These are phyloP conservation scores for Phortica magna DNA, from an alignment of 2,888 invertebrate genomes.

Conservation along the genomic window DNA sequence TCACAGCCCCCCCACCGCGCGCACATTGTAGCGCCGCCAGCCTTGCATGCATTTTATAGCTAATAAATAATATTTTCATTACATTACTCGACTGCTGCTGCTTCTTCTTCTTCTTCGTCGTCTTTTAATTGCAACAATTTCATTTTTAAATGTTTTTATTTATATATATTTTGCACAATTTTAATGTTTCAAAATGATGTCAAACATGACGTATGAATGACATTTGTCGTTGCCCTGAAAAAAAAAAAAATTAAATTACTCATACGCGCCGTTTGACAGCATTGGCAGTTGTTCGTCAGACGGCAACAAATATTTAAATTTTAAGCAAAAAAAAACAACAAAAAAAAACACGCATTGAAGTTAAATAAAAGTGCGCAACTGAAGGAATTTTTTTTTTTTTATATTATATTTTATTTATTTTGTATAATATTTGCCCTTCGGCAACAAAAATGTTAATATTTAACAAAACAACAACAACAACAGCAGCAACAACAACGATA, in stretches of 20 bases:
- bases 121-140: slow-evolving; percentile 13
- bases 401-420: too few species aligned
- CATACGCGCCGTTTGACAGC: slow-evolving; percentile 13
- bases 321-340: not conserved
- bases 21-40: not conserved
- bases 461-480: slow-evolving; percentile 32
- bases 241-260: not conserved
- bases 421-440: slow-evolving; percentile 26
- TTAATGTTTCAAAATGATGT: not conserved
- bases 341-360: not conserved
- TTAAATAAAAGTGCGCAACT: too few species aligned
- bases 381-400: too few species aligned
- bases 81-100: not conserved
- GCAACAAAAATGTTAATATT: slow-evolving; percentile 12
- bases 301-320: not conserved
- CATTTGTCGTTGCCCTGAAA: not conserved
- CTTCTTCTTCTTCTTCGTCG: not conserved
- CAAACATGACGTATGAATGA: slow-evolving; percentile 19
- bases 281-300: not conserved
- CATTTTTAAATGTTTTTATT: not conserved
- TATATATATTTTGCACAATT: not conserved
- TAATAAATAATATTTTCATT: slow-evolving; percentile 9
- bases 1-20: not conserved
- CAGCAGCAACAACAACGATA: slow-evolving; percentile 24
- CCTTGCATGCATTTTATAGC: not conserved